phyloP scores from a whole-genome alignment of 2,113 vertebrate species.

The Tyrannus savana region DNA sequence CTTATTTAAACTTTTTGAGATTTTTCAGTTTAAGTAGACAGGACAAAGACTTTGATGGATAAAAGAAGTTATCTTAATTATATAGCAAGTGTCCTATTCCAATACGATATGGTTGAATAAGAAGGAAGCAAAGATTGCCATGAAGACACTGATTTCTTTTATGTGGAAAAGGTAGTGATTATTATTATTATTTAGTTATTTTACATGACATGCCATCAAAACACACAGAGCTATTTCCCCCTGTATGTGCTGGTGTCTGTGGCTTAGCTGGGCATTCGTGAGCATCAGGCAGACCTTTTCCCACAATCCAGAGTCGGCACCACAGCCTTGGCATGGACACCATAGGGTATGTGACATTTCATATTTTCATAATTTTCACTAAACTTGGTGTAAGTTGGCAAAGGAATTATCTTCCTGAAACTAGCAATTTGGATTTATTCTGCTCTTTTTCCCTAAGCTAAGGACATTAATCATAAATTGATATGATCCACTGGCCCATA shows the following conservation, averaged over 20 bases:
- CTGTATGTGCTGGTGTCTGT: fast-evolving
- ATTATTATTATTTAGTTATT: neutral
- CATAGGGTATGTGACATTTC: neutral
- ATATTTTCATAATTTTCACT: neutral
- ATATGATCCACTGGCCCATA: neutral
- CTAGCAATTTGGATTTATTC: neutral
- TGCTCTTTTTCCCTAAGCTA: neutral
- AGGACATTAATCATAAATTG: neutral
- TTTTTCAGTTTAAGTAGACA: neutral
- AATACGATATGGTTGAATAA: neutral
- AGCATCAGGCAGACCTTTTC: neutral
- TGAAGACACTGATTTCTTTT: neutral
- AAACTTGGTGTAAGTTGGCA: neutral
- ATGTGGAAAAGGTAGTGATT: neutral
- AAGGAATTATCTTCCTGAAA: neutral
- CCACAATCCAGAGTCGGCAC: neutral
- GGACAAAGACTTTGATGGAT: neutral
- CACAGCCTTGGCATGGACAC: neutral
- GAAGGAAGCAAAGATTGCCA: neutral
- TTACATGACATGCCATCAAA: neutral
- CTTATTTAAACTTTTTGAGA: neutral
- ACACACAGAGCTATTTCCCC: neutral
- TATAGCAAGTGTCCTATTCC: neutral
- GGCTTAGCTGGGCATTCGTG: neutral
- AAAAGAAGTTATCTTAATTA: neutral